phyloP scores from a whole-genome alignment of 2,113 vertebrate species.

The Dasypus novemcinctus region DNA sequence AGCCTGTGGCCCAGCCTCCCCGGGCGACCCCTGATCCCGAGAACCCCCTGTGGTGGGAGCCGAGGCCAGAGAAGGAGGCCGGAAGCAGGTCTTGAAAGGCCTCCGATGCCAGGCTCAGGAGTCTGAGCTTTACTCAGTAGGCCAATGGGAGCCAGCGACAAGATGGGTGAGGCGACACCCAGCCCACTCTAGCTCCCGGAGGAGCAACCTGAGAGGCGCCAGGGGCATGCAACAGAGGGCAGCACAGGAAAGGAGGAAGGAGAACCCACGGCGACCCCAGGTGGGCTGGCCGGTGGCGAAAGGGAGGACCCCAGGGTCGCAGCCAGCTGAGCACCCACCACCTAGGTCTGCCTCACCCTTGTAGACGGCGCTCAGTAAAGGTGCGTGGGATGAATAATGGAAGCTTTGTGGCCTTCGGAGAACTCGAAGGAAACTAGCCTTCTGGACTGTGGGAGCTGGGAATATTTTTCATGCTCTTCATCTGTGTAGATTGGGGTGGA shows the following conservation, averaged over 20 bases:
- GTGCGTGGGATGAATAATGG: background rate
- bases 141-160: background rate
- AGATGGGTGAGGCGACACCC: background rate
- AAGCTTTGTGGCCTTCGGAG: background rate
- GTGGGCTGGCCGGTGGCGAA: background rate
- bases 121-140: background rate
- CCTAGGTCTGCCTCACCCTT: background rate
- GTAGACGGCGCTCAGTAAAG: background rate
- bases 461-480: background rate
- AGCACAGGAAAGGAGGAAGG: no score
- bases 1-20: background rate
- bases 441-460: background rate
- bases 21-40: background rate
- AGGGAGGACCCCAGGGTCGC: background rate
- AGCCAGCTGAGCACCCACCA: background rate
- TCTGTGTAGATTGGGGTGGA: no score
- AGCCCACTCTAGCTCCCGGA: background rate
- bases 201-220: background rate
- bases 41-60: background rate
- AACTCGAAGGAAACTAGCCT: background rate
- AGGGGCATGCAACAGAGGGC: background rate
- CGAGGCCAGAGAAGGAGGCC: background rate
- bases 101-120: background rate
- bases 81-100: background rate
- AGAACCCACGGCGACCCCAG: background rate